phyloP scores from a whole-genome alignment of 2,113 vertebrate species.

The Protomyctophum bolini region DNA sequence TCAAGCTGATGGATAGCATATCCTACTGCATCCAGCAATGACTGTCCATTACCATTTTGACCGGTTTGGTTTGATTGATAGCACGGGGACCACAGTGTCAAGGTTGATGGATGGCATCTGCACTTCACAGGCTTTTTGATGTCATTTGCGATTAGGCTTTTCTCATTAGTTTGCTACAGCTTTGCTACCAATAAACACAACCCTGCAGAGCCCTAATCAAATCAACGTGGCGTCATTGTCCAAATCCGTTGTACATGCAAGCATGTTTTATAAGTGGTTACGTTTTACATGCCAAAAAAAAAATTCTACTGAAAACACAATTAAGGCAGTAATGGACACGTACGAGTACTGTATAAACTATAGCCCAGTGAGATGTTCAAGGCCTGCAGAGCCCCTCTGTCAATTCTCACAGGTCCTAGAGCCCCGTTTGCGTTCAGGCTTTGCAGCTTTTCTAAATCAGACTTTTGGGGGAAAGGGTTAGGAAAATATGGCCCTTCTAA shows the following conservation, averaged over 20 bases:
- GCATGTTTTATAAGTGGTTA: slow-evolving; percentile 1
- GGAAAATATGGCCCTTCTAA: too few species aligned
- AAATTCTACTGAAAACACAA: too few species aligned
- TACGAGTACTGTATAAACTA: too few species aligned
- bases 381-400: neutral
- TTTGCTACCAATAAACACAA: slow-evolving; percentile 7
- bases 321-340: too few species aligned
- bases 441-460: neutral
- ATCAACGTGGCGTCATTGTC: slow-evolving; percentile 6
- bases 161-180: slow-evolving; percentile 10
- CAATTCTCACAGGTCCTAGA: neutral
- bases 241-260: neutral
- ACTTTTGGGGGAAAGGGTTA: too few species aligned
- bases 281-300: too few species aligned
- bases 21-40: slow-evolving; percentile 37
- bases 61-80: slow-evolving; percentile 53
- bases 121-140: slow-evolving; percentile 8
- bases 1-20: slow-evolving; percentile 52
- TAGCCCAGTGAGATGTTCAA: neutral
- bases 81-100: slow-evolving; percentile 30
- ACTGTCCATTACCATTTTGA: slow-evolving; percentile 38
- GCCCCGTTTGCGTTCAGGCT: neutral
- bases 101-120: slow-evolving; percentile 63
- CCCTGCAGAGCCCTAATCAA: neutral
- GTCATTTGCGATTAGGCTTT: slow-evolving; percentile 44